Base-by-base conservation (phyloP, 2,113 vertebrate species). In the Dicentrarchus labrax region DNA sequence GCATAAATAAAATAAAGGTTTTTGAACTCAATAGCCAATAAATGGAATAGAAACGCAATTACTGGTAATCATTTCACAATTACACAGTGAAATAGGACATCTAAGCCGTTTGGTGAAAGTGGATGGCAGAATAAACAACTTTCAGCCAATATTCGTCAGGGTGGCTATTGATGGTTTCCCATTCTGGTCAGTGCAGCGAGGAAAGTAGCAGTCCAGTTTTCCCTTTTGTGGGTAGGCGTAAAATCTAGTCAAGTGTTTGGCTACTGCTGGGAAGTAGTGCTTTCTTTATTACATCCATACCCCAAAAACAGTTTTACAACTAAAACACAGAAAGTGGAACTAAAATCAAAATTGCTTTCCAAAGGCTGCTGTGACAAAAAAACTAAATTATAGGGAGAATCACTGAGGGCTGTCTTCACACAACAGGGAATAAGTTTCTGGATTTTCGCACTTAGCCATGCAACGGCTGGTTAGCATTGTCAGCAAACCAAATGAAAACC, bases 401-500 rank as follows among this genome's bases (percentile, higher is more conserved):
- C 15, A 21, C 36, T 43, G 53, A 78, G 21, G 64, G 61, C 22
- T 62, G 54, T 61, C 39, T 67, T 62, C 51, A 72, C 72, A 75
- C 69, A 68, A 75, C 21, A 22, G 56, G 60, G 61, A 80, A 74
- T 64, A 76, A 0, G 1, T 77, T 78, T 82, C 45, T 45, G 39
- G 59, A 89, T 73, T 75, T 87, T 22, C 9, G 8, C 80, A 41
- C 72, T 76, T 69, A 43, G 62, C 70, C 80, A 76, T 72, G 56
- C 66, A 41, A 73, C 47, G 38, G 56, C 53, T 76, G 54, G 69
- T 87, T 83, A 76, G 57, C 71, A 30, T 76, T 66, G 68, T 82
- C 78, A 88, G 70, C 61, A 73, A 60, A 78, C 76, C 36, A 76
- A 77, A 87, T 77, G 56, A 47, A 80, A 82, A 77, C 76, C 74